Percentiles rank a stretch among this genome's conserved stretches.
Evolutionary conservation across 1,140 invertebrate species (phyloP).

Genomic region (Drosophila chauvacae): DNA sequence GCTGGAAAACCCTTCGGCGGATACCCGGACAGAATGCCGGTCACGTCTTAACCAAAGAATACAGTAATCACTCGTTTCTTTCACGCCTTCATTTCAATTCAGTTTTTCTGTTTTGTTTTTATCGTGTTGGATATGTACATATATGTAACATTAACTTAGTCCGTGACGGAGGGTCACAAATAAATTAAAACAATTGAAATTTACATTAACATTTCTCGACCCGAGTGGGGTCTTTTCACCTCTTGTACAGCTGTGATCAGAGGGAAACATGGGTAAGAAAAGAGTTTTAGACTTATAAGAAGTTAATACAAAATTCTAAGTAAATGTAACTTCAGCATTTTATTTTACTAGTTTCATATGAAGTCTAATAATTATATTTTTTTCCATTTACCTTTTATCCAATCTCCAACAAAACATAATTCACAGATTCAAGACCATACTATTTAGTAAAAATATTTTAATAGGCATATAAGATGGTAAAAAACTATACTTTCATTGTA

Average conservation of each 20-base stretch:
- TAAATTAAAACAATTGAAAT: slow-evolving; percentile 69
- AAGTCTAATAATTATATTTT: not conserved
- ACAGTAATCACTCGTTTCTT: slow-evolving; percentile 40
- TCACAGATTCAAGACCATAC: no score
- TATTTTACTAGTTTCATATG: not conserved
- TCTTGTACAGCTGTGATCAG: slow-evolving; percentile 19
- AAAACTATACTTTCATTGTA: no score
- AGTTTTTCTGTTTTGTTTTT: slow-evolving; percentile 25
- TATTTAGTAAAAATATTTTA: no score
- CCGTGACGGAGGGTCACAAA: slow-evolving; percentile 47
- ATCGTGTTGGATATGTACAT: slow-evolving; percentile 22
- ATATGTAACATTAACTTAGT: slow-evolving; percentile 37
- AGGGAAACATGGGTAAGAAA: not conserved
- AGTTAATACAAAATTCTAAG: not conserved
- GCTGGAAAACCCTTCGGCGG: slow-evolving; percentile 7
- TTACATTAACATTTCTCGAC: slow-evolving; percentile 51
- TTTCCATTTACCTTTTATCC: not conserved
- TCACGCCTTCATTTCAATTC: slow-evolving; percentile 39
- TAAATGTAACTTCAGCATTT: not conserved
- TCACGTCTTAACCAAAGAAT: slow-evolving; percentile 64
- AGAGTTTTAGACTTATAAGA: not conserved
- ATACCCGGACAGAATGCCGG: slow-evolving; percentile 49
- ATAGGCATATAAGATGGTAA: no score
- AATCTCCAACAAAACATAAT: no score
- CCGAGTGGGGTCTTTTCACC: slow-evolving; percentile 17